Evolutionary conservation across 1,140 invertebrate genomes (phyloP).

Genomic region (Nasonia longicornis): DNA sequence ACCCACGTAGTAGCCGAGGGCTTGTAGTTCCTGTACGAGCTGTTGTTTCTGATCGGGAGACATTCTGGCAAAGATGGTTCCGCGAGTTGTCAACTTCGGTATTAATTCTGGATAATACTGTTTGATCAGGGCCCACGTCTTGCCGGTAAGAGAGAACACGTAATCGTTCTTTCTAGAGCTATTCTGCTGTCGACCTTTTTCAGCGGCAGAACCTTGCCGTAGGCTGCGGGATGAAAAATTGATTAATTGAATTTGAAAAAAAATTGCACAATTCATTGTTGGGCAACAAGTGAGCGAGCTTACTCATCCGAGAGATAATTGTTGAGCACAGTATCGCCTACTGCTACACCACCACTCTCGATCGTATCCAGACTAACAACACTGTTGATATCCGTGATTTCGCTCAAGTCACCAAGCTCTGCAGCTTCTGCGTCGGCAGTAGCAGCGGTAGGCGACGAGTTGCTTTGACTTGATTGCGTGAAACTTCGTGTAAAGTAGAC

Average conservation of each 20-base stretch:
- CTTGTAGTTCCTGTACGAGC: constrained; percentile 86
- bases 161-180: constrained; percentile 65
- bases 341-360: constrained; percentile 67
- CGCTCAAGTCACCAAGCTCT: constrained; percentile 54
- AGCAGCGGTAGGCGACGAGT: constrained; percentile 63
- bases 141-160: constrained; percentile 79
- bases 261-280: too few relatives aligned
- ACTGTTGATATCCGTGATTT: constrained; percentile 69
- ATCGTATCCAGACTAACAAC: constrained; percentile 74
- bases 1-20: constrained; percentile 84
- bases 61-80: constrained; percentile 94
- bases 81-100: constrained; percentile 77
- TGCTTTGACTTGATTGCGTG: constrained; percentile 53
- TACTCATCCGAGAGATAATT: constrained; percentile 65
- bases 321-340: constrained; percentile 54
- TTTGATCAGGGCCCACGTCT: constrained; percentile 78
- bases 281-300: constrained; percentile 42
- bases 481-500: constrained; percentile 65
- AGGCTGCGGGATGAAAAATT: constrained; percentile 59
- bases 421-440: constrained; percentile 47
- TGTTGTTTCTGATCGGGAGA: constrained; percentile 96
- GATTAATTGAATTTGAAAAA: not conserved
- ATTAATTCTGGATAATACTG: constrained; percentile 79
- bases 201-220: constrained; percentile 41
- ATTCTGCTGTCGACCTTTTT: constrained; percentile 18